A percentile compares a stretch with the other conserved stretches of the same genome.
phyloP scores from a whole-genome alignment of 2,888 invertebrate species.

The Drosophila borborema region DNA sequence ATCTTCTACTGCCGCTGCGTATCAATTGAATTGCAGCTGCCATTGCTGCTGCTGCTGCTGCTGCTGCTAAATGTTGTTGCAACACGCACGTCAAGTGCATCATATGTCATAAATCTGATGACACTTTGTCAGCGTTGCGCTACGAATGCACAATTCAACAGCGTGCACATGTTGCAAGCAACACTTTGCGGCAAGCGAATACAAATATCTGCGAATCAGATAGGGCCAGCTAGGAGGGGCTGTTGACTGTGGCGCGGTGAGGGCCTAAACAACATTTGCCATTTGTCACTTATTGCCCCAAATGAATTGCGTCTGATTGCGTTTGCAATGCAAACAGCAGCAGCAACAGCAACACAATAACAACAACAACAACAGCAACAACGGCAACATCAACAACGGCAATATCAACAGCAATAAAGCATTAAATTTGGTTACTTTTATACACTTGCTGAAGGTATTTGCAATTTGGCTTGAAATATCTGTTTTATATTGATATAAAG shows the following conservation, averaged over 20 bases:
- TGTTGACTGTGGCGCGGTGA: neutral
- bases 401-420: neutral
- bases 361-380: neutral
- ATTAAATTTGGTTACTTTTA: neutral
- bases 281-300: constrained; percentile 26
- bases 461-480: neutral
- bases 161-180: constrained; percentile 40
- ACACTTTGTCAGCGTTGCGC: constrained; percentile 8
- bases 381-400: neutral
- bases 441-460: neutral
- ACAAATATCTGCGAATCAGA: constrained; percentile 8
- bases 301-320: constrained; percentile 55
- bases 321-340: neutral
- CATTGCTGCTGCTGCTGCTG: constrained; percentile 12
- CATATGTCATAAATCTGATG: constrained; percentile 32
- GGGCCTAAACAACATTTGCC: constrained; percentile 13
- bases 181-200: constrained; percentile 17
- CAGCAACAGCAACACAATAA: neutral
- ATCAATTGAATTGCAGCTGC: too few relatives aligned
- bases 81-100: constrained; percentile 28
- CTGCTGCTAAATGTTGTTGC: constrained; percentile 24
- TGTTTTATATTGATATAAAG: too few relatives aligned
- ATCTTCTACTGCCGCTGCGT: constrained; percentile 2
- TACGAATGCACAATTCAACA: constrained; percentile 10
- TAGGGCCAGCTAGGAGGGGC: neutral